Evolutionary conservation across 2,113 vertebrate species (phyloP), one percentile per base, ranked within the genome.

Genomic region (Osmerus eperlanus): DNA sequence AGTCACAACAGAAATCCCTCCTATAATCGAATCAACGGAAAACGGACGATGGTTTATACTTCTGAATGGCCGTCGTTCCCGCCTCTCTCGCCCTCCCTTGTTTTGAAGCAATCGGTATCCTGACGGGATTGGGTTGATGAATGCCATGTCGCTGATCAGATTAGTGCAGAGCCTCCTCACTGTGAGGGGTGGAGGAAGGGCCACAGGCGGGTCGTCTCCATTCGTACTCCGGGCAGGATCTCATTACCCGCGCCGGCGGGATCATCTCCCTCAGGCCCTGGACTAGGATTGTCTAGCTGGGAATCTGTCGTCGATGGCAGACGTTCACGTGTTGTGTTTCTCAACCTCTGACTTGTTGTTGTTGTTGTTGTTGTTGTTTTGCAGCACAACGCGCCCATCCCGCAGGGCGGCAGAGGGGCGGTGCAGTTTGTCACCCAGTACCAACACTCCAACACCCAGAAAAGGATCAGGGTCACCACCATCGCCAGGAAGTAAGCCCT

Each of bases 341-440:
- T 62, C 19, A 1, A 23, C 61, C 61, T 19, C 55, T 55, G 54
- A 21, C 60, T 14, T 13, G 9, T 28, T 18, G 16, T 16, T 83
- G 13, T 14, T 13, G 9, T 28, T 18, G 16, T 16, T 83, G 13
- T 78, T 18, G 64, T 36, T 81, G 3, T 78, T 86, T 21, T 90
- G 74, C 81, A 99, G 97, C 97, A 99, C 90, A 99, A 95, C 0
- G 92, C 96, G 32, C 97, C 96, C 0, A 87, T 99, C 67, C 96
- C 96, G 12, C 97, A 99, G 84, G 97, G 97, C 15, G 95, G 96
- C 72, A 89, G 97, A 88, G 97, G 96, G 0, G 96, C 94, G 3
- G 75, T 98, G 83, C 97, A 99, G 90, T 98, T 99, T 83, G 93
- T 99, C 70, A 97, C 96, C 1, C 96, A 97, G 41, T 99, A 97